phyloP scores from a whole-genome alignment of 1,140 invertebrate species.

The Oppia nitens region DNA sequence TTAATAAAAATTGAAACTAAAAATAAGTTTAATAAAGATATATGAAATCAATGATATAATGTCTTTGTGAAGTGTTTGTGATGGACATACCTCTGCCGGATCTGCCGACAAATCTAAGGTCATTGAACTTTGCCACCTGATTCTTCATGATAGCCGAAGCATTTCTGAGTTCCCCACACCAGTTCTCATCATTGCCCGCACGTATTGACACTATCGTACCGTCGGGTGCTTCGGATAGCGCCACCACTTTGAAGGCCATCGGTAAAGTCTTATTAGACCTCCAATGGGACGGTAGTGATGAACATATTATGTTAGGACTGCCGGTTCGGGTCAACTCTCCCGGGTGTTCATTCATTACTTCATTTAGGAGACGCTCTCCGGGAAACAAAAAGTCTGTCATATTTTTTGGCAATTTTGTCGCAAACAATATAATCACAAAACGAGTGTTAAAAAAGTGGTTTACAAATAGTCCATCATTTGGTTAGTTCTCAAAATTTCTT shows the following conservation, averaged over 20 bases:
- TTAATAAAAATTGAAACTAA: not conserved
- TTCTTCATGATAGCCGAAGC: constrained; percentile 89
- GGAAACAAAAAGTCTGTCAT: constrained; percentile 18
- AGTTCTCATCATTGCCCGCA: constrained; percentile 95
- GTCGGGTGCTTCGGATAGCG: constrained; percentile 78
- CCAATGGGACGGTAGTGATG: constrained; percentile 33
- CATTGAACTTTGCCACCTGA: constrained; percentile 91
- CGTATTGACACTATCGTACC: constrained; percentile 81
- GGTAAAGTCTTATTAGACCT: constrained; percentile 84
- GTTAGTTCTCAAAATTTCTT: too few relatives aligned
- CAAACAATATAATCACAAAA: too few relatives aligned
- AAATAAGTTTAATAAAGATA: too few relatives aligned
- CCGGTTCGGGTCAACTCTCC: constrained; percentile 24
- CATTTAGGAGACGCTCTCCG: constrained; percentile 48
- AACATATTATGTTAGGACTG: constrained; percentile 23
- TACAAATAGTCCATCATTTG: too few relatives aligned
- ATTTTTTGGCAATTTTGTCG: too few relatives aligned
- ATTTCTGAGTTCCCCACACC: constrained; percentile 81
- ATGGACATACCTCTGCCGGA: constrained; percentile 88
- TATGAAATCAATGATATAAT: too few relatives aligned
- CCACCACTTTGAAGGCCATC: constrained; percentile 80
- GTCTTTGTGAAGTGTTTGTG: too few relatives aligned
- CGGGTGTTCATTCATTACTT: constrained; percentile 60
- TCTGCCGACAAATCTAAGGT: constrained; percentile 85
- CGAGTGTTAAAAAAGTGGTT: too few relatives aligned